Percentiles rank a stretch among this genome's conserved stretches.
These are phyloP conservation scores for Pyrocoelia pectoralis DNA, from an alignment of 2,888 invertebrate genomes.

Conservation along the genomic window DNA sequence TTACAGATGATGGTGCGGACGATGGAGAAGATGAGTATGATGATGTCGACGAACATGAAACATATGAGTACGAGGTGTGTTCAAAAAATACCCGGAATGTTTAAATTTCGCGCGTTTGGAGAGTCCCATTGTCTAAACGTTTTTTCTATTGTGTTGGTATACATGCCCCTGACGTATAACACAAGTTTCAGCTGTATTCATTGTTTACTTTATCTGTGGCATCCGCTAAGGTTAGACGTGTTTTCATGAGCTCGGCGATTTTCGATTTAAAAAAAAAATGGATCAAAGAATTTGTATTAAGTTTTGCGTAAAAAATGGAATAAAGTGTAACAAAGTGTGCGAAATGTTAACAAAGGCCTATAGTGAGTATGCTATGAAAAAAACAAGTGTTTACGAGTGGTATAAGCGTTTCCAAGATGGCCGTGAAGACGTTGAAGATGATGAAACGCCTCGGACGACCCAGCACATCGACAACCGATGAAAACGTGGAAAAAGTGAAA, in stretches of 20 bases:
- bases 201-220: not conserved
- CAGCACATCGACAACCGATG: conserved; percentile 45
- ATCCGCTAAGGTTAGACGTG: conserved; percentile 14
- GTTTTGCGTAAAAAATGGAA: no score
- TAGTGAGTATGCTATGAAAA: conserved; percentile 2
- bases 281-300: no score
- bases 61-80: conserved; percentile 11
- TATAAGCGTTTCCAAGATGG: conserved; percentile 34
- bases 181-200: not conserved
- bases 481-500: conserved; percentile 44
- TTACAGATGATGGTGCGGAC: no score
- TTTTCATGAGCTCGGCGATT: conserved; percentile 13
- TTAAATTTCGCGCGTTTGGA: conserved; percentile 9
- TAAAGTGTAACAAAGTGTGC: no score
- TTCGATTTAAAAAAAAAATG: no score
- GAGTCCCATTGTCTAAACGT: conserved; percentile 10
- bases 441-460: conserved; percentile 38
- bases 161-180: conserved; percentile 3
- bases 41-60: not conserved
- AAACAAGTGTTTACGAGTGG: conserved; percentile 25
- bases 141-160: conserved; percentile 11
- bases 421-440: conserved; percentile 36
- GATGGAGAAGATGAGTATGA: no score
- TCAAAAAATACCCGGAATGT: conserved; percentile 10
- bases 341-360: not conserved